A percentile compares a stretch with the other conserved stretches of the same genome.
These are phyloP conservation scores for Euproctis similis DNA, from an alignment of 2,888 invertebrate genomes.

Conservation along the genomic window DNA sequence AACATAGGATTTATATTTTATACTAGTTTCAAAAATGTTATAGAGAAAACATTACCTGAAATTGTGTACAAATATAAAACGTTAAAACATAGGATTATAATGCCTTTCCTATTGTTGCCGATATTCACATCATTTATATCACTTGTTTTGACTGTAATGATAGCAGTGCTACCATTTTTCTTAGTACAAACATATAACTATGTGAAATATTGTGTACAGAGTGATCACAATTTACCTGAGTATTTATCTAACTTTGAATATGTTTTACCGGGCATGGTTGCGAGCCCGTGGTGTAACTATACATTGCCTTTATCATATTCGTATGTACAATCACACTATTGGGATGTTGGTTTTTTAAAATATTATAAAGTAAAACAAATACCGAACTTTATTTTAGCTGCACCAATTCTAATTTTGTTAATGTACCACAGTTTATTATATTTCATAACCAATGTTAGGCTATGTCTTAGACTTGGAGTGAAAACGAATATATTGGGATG, in stretches of 20 bases:
- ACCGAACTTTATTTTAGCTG: slow-evolving; percentile 94
- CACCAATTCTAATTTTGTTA: slow-evolving; percentile 83
- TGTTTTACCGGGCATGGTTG: slow-evolving; percentile 77
- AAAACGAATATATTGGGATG: slow-evolving; percentile 56
- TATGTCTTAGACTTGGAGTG: slow-evolving; percentile 60
- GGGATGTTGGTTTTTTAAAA: slow-evolving; percentile 93
- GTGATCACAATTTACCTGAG: slow-evolving; percentile 72
- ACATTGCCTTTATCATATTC: slow-evolving; percentile 85
- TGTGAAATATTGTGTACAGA: slow-evolving; percentile 79
- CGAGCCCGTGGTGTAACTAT: slow-evolving; percentile 82
- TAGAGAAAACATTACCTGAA: slow-evolving; percentile 69
- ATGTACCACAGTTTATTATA: slow-evolving; percentile 76
- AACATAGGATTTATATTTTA: slow-evolving; percentile 87
- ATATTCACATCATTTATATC: slow-evolving; percentile 62
- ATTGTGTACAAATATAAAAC: slow-evolving; percentile 65
- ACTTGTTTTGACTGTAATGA: slow-evolving; percentile 61
- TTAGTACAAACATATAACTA: slow-evolving; percentile 83
- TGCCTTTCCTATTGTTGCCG: slow-evolving; percentile 63
- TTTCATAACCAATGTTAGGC: slow-evolving; percentile 59
- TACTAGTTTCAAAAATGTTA: slow-evolving; percentile 73
- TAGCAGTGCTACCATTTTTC: slow-evolving; percentile 78
- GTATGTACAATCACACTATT: slow-evolving; percentile 92
- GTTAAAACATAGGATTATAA: slow-evolving; percentile 51
- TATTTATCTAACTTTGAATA: slow-evolving; percentile 76
- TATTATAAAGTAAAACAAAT: slow-evolving; percentile 94